These are phyloP conservation scores for Drosophila macrothrix DNA, from an alignment of 2,888 invertebrate genomes.

Conservation along the genomic window DNA sequence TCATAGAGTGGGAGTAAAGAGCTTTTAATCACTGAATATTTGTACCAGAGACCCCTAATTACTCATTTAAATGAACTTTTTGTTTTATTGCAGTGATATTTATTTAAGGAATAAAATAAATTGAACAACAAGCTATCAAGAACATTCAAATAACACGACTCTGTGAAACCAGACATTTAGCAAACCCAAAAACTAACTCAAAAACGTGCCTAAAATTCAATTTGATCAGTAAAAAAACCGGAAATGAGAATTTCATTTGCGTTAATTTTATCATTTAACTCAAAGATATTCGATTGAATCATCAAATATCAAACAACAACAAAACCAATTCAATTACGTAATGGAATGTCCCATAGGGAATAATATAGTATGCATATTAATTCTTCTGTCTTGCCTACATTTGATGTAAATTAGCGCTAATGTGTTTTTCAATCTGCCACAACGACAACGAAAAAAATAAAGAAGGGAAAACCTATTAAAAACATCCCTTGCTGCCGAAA, in stretches of 20 bases:
- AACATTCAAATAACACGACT: background rate
- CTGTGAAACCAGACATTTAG: background rate
- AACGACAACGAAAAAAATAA: constrained; percentile 8
- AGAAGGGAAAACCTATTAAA: constrained; percentile 31
- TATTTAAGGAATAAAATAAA: background rate
- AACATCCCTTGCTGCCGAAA: constrained; percentile 26
- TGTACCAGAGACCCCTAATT: background rate
- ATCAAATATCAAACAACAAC: constrained; percentile 5
- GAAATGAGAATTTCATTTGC: background rate
- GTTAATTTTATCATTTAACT: background rate
- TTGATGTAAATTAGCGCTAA: constrained; percentile 33
- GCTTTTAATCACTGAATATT: background rate
- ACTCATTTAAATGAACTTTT: background rate
- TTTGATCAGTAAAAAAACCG: background rate
- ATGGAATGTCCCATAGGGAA: constrained; percentile 19
- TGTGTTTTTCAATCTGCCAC: constrained; percentile 26
- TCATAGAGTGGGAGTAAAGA: background rate
- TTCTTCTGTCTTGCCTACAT: background rate
- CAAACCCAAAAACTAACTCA: background rate
- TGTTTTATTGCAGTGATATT: background rate
- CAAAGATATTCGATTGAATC: constrained; percentile 3
- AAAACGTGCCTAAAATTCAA: background rate
- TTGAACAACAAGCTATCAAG: background rate
- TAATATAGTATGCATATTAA: constrained; percentile 4
- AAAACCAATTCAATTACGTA: constrained; percentile 38